Evolutionary conservation across 2,113 vertebrate species (phyloP).

Genomic region (Chamaea fasciata): DNA sequence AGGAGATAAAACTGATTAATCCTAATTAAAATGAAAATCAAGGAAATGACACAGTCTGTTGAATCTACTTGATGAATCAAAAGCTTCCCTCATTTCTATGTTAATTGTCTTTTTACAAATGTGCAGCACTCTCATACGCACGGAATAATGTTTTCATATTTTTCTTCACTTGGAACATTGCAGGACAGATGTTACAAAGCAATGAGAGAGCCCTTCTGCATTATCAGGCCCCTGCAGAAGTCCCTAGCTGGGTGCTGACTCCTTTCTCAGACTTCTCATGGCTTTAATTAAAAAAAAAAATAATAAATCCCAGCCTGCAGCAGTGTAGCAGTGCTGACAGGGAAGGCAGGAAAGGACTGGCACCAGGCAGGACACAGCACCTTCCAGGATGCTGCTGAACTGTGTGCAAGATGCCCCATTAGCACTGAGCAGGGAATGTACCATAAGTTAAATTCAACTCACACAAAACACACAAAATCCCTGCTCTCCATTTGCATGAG

Average conservation of each 20-base stretch:
- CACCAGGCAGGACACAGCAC: background rate
- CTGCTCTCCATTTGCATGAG: background rate
- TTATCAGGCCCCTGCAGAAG: background rate
- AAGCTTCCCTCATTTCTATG: slow-evolving; percentile 55
- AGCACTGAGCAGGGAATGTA: accelerated
- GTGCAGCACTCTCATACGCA: background rate
- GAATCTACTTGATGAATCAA: slow-evolving; percentile 59
- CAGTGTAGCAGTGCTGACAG: background rate
- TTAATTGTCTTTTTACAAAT: slow-evolving; percentile 57
- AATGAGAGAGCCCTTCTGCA: background rate
- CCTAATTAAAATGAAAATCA: slow-evolving; percentile 63
- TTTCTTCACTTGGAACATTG: slow-evolving; percentile 13
- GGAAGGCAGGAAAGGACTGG: background rate
- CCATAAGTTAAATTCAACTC: background rate
- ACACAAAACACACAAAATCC: background rate
- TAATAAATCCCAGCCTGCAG: background rate
- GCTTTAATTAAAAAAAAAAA: background rate
- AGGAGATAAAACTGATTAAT: slow-evolving; percentile 60
- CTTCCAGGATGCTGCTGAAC: background rate
- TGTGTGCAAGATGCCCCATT: background rate
- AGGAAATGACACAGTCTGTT: slow-evolving; percentile 57
- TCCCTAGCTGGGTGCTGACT: background rate
- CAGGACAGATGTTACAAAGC: slow-evolving; percentile 6
- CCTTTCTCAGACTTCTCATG: background rate
- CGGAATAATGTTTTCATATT: slow-evolving; percentile 26